Conservation (phyloP, 2,113 vertebrate genomes). For the Nannospalax galili region DNA sequence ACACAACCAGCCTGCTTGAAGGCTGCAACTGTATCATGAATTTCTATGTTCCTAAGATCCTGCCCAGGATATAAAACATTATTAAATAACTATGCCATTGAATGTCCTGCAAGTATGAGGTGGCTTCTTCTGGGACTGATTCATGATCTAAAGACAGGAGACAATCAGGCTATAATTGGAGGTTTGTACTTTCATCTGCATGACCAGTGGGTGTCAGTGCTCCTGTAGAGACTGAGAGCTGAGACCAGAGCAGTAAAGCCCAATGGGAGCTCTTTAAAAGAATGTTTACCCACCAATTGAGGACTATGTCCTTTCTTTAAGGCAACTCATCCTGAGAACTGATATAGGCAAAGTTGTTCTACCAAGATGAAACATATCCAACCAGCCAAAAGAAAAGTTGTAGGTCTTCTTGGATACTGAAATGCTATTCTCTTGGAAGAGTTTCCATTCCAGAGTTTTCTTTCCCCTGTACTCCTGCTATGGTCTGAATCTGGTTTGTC, state of each 20-base stretch:
- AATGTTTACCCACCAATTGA: background rate
- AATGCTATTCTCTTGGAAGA: background rate
- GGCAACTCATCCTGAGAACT: constrained; percentile 48
- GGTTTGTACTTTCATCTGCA: background rate
- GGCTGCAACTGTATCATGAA: background rate
- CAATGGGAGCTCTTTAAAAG: background rate
- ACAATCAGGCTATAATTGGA: constrained; percentile 17
- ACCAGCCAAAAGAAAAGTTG: background rate
- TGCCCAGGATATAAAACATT: constrained; percentile 12
- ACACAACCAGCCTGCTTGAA: constrained; percentile 35
- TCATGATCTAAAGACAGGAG: constrained; percentile 54
- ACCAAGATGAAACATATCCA: background rate
- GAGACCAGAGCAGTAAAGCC: background rate
- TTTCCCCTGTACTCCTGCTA: background rate
- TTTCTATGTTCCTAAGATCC: constrained; percentile 42
- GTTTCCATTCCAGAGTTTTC: constrained; percentile 4
- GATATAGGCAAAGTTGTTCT: background rate
- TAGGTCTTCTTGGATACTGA: background rate
- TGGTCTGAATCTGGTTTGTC: background rate
- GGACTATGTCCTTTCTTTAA: background rate
- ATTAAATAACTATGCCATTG: constrained; percentile 35
- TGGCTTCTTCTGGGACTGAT: constrained; percentile 40
- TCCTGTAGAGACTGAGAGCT: background rate
- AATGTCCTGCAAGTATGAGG: constrained; percentile 22
- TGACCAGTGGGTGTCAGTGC: background rate